Evolutionary conservation across 2,888 invertebrate species (phyloP).

Genomic region (Eueremaeus valkanovi): DNA sequence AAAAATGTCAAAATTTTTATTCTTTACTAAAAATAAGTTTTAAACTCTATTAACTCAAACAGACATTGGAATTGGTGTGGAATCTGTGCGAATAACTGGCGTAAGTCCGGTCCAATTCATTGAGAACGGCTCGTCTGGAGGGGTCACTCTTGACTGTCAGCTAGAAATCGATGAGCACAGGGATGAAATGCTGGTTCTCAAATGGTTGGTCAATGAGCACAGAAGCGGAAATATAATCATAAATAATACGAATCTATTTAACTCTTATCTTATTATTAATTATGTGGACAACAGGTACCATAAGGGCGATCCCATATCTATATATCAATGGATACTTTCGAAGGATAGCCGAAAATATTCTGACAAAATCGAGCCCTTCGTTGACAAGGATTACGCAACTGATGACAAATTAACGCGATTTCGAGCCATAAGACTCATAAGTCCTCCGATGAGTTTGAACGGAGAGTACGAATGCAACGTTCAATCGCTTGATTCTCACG

Average conservation of each 20-base stretch:
- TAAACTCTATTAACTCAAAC: conserved; percentile 26
- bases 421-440: conserved; percentile 39
- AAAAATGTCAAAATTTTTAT: conserved; percentile 2
- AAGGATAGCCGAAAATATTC: conserved; percentile 35
- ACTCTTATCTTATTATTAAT: background rate
- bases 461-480: conserved; percentile 46
- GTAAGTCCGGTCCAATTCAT: conserved; percentile 32
- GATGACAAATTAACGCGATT: conserved; percentile 34
- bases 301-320: conserved; percentile 44
- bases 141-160: conserved; percentile 47
- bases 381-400: conserved; percentile 34
- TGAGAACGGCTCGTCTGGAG: conserved; percentile 36
- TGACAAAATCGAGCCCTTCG: conserved; percentile 28
- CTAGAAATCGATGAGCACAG: conserved; percentile 42
- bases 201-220: conserved; percentile 41
- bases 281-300: conserved; percentile 42
- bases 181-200: conserved; percentile 45
- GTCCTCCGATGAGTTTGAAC: conserved; percentile 44
- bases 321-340: conserved; percentile 47
- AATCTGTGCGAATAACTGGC: conserved; percentile 36
- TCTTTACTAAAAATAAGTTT: background rate
- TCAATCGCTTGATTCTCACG: conserved; percentile 45
- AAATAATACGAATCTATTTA: background rate
- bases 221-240: background rate
- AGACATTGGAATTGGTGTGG: conserved; percentile 6